Percentiles rank a stretch among this genome's conserved stretches.
These are phyloP conservation scores for Haemorhous mexicanus DNA, from an alignment of 2,113 vertebrate genomes.

Conservation along the genomic window DNA sequence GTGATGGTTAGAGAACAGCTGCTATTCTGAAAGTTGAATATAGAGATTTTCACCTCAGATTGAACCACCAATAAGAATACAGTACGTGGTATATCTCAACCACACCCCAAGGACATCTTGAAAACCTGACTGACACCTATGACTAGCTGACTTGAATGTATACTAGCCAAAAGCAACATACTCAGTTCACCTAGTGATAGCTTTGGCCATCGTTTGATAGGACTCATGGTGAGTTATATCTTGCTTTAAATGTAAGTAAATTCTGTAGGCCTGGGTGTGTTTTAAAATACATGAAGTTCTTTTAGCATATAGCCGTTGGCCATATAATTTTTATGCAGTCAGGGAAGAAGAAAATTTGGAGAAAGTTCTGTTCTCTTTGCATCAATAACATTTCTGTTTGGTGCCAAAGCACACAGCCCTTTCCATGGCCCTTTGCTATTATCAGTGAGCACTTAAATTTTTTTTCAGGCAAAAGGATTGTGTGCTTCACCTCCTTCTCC, in stretches of 20 bases:
- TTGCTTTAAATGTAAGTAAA: not conserved
- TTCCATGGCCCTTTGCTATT: not conserved
- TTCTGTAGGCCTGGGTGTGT: not conserved
- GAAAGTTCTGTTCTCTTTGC: not conserved
- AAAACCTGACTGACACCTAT: not conserved
- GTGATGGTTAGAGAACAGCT: not conserved
- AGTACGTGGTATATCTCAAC: not conserved
- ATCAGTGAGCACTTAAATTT: not conserved
- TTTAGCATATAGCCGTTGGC: not conserved
- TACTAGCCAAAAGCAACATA: not conserved
- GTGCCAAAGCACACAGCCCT: not conserved
- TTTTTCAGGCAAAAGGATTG: not conserved
- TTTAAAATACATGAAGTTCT: not conserved
- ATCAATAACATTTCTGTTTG: not conserved
- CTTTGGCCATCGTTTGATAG: not conserved
- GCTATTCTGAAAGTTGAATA: not conserved
- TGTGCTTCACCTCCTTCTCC: not conserved
- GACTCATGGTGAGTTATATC: not conserved
- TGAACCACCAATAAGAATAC: not conserved
- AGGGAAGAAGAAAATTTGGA: not conserved
- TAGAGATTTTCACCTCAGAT: not conserved
- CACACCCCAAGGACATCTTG: not conserved
- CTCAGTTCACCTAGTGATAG: not conserved
- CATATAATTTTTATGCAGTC: not conserved
- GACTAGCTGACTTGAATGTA: not conserved